phyloP scores from a whole-genome alignment of 2,113 vertebrate genomes.

The Myiozetetes cayanensis region DNA sequence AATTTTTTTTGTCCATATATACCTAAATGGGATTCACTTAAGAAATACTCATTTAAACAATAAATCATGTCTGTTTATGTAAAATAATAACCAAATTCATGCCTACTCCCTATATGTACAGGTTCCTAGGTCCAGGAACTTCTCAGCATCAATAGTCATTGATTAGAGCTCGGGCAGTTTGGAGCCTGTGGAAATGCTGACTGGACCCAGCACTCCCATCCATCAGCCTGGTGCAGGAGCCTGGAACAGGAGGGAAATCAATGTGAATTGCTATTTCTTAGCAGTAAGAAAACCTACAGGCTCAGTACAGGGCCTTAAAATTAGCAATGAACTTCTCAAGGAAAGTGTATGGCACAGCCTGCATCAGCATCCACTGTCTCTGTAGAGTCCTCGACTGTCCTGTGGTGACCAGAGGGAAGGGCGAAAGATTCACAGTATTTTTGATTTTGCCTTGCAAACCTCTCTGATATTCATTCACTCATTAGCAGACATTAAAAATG shows the following conservation, averaged over 20 bases:
- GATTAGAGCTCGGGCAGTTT: rapidly evolving
- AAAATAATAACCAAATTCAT: not conserved
- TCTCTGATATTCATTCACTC: not conserved
- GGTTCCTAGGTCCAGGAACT: not conserved
- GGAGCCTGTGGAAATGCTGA: not conserved
- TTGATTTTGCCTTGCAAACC: not conserved
- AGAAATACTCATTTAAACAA: not conserved
- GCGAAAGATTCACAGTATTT: not conserved
- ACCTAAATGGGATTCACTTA: not conserved
- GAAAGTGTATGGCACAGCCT: not conserved
- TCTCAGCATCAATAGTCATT: not conserved
- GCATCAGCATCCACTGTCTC: not conserved
- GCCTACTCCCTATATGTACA: not conserved
- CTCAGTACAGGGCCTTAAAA: not conserved
- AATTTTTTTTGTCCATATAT: not conserved
- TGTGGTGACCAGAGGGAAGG: not conserved
- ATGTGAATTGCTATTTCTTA: not conserved
- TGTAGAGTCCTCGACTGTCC: rapidly evolving
- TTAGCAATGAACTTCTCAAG: not conserved
- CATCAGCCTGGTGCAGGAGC: not conserved
- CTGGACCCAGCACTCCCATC: not conserved
- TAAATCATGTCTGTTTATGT: not conserved
- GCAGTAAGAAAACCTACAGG: not conserved
- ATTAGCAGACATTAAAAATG: not conserved
- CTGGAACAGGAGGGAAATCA: not conserved